Evolutionary conservation across 2,888 invertebrate genomes (phyloP).

Genomic region (Formica aserva): DNA sequence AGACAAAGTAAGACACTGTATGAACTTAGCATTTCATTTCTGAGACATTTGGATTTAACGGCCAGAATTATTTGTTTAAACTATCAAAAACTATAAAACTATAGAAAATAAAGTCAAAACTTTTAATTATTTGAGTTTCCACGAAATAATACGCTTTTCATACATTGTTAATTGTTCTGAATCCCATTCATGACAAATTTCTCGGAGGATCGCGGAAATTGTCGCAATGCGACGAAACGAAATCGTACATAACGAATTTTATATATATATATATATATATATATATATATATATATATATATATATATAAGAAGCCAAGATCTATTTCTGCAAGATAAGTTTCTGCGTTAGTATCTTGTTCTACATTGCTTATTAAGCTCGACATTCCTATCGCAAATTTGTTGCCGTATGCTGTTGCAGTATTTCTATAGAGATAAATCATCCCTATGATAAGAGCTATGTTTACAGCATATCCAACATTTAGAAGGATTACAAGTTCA

Average conservation of each 20-base stretch:
- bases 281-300: neutral
- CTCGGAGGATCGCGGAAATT: neutral
- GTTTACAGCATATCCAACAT: neutral
- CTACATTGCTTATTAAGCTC: neutral
- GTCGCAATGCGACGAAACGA: neutral
- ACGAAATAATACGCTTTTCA: neutral
- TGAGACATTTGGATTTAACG: too few species aligned
- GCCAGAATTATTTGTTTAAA: too few species aligned
- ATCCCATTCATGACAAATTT: constrained; percentile 61
- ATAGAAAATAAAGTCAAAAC: neutral
- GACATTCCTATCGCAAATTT: neutral
- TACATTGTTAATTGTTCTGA: constrained; percentile 56
- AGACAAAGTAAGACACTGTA: too few species aligned
- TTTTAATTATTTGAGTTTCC: neutral
- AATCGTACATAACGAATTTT: neutral
- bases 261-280: neutral
- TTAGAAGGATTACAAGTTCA: neutral
- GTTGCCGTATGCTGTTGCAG: neutral
- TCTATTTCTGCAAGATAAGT: neutral
- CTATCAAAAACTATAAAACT: too few species aligned
- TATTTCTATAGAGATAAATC: neutral
- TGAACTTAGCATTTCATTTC: too few species aligned
- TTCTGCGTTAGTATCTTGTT: neutral
- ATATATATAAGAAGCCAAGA: neutral
- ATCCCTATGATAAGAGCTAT: neutral